Evolutionary conservation across 2,113 vertebrate genomes (phyloP).

Genomic region (Mungos mungo): DNA sequence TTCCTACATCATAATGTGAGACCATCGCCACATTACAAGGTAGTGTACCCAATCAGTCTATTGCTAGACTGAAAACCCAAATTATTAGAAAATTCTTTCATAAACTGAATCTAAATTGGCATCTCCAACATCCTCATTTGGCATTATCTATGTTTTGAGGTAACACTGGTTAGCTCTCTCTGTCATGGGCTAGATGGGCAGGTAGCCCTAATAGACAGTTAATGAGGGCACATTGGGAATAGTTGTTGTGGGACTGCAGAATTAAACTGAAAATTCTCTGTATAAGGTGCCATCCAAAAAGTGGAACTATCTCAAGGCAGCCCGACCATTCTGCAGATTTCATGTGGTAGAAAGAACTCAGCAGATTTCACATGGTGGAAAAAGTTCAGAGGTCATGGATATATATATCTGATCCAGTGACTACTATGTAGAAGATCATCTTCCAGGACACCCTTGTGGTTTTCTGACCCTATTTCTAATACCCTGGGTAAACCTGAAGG

Average conservation of each 20-base stretch:
- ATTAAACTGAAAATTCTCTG: neutral
- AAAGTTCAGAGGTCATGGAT: neutral
- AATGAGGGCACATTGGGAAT: neutral
- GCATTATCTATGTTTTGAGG: neutral
- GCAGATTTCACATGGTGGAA: neutral
- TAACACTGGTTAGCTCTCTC: neutral
- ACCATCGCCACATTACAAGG: neutral
- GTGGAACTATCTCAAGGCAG: neutral
- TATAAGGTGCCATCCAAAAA: neutral
- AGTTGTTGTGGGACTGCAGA: neutral
- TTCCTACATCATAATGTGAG: neutral
- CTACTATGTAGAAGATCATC: neutral
- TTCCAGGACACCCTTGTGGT: neutral
- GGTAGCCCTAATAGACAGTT: neutral
- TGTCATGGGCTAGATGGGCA: neutral
- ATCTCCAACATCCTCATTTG: neutral
- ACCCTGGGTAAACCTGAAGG: neutral
- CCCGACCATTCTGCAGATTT: neutral
- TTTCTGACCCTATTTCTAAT: neutral
- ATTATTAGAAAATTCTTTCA: neutral
- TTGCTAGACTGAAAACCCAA: neutral
- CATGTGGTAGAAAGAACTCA: neutral
- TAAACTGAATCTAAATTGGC: neutral
- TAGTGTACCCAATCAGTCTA: neutral
- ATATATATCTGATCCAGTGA: neutral